Percentiles rank a stretch among this genome's conserved stretches.
phyloP scores from a whole-genome alignment of 2,113 vertebrate species.

The Capra hircus region DNA sequence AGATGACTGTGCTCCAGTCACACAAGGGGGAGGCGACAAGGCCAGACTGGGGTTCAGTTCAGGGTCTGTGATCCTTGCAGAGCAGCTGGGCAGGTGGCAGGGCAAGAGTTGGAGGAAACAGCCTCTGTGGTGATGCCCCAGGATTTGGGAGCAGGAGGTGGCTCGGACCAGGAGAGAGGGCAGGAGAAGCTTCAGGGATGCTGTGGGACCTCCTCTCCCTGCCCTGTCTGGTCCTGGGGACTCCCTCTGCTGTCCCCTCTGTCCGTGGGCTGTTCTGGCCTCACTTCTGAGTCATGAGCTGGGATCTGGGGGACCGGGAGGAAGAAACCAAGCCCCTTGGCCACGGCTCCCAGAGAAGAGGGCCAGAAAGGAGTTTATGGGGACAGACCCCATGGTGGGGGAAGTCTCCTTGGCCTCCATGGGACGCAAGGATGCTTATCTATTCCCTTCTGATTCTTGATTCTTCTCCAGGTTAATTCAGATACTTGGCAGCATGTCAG shows the following conservation, averaged over 20 bases:
- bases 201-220: not conserved
- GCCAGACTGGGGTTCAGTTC: not conserved
- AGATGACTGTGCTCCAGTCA: not conserved
- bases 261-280: fast-evolving
- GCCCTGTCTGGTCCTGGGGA: not conserved
- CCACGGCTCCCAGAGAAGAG: fast-evolving
- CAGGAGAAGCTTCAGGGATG: not conserved
- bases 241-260: fast-evolving
- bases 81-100: not conserved
- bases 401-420: fast-evolving
- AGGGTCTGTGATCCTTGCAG: no score
- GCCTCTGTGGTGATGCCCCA: not conserved
- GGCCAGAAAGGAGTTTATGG: not conserved
- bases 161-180: fast-evolving
- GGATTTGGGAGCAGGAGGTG: no score
- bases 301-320: fast-evolving
- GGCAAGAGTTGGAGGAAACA: fast-evolving
- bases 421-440: fast-evolving
- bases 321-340: fast-evolving
- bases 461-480: not conserved
- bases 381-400: fast-evolving
- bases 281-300: not conserved
- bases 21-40: not conserved
- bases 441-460: not conserved
- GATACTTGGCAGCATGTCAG: not conserved